Conservation (phyloP, 1,140 invertebrate species). For the Drosophila rhopaloa region DNA sequence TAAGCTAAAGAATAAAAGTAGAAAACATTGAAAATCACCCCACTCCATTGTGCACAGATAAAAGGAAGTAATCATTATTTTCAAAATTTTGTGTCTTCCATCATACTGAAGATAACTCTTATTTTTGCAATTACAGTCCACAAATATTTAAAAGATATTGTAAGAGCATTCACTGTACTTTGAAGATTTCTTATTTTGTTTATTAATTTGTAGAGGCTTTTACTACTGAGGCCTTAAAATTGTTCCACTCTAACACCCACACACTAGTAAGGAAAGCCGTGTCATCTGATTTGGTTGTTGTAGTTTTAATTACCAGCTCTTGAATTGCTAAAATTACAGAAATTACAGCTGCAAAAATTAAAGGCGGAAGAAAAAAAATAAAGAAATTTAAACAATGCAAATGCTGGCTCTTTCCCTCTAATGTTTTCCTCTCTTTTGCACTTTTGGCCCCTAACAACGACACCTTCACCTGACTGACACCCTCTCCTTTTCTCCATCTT, state of each 20-base stretch:
- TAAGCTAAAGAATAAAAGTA: no score
- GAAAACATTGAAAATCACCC: no score
- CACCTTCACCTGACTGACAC: constrained; percentile 62
- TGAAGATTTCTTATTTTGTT: no score
- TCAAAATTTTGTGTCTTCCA: no score
- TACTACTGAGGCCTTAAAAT: background rate
- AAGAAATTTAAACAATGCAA: constrained; percentile 74
- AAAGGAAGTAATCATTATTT: no score
- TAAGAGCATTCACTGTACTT: no score
- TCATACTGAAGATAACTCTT: no score
- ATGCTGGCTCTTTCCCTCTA: constrained; percentile 34
- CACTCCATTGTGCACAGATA: no score
- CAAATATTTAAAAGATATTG: no score
- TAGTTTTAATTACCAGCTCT: constrained; percentile 78
- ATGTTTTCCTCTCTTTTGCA: constrained; percentile 49
- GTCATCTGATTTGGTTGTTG: constrained; percentile 76
- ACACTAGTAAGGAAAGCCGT: constrained; percentile 5
- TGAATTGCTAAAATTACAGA: constrained; percentile 30
- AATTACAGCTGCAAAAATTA: constrained; percentile 44
- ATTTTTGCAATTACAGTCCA: no score
- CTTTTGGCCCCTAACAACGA: constrained; percentile 66
- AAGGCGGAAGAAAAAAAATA: constrained; percentile 34
- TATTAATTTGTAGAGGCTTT: no score
- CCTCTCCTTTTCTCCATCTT: background rate
- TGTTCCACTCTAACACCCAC: constrained; percentile 5